Evolutionary conservation across 1,140 invertebrate species (phyloP), one percentile per base, ranked within the genome.

Genomic region (Oppia nitens): DNA sequence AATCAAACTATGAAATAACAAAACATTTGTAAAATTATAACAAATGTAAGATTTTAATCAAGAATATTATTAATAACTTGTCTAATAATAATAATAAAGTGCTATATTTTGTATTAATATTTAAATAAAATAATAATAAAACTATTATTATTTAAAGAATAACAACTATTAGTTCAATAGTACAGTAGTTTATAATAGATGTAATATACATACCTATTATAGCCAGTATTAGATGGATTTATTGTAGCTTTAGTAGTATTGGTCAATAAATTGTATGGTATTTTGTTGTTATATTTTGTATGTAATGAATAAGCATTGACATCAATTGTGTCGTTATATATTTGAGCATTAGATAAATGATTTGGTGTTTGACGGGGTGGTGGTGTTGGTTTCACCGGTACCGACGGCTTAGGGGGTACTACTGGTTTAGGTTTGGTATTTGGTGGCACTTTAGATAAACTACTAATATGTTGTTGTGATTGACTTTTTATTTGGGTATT

Each of bases 351-450:
- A 40, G 6, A 40, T 17, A 17, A 40, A 40, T 17, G 32, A 40
- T 40, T 32, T 32, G 17, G 55, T 32, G 29, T 26, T 11, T 21
- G 55, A 32, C 27, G 55, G 51, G 12, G 55, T 52, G 17, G 32
- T 17, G 14, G 55, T 23, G 21, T 57, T n/a, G 63, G 63, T 53
- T 64, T 63, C 21, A 63, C 62, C 21, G 62, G 62, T 17, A 62
- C 49, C 23, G 64, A 59, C 25, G 64, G 64, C 24, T 65, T 65
- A 12, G 64, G 62, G 14, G 62, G 62, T 21, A 64, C 55, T 23
- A 55, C 53, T 51, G 62, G 62, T 57, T 64, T 64, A 23, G 48
- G 48, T 50, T 20, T 24, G 20, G 24, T 50, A 20, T 11, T 24
- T 24, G n/a, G 48, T 21, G 24, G n/a, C 48, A 24, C n/a, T 50